Evolutionary conservation across 1,140 invertebrate genomes (phyloP), one percentile per base, ranked within the genome.

Genomic region (Drosophila takahashii): DNA sequence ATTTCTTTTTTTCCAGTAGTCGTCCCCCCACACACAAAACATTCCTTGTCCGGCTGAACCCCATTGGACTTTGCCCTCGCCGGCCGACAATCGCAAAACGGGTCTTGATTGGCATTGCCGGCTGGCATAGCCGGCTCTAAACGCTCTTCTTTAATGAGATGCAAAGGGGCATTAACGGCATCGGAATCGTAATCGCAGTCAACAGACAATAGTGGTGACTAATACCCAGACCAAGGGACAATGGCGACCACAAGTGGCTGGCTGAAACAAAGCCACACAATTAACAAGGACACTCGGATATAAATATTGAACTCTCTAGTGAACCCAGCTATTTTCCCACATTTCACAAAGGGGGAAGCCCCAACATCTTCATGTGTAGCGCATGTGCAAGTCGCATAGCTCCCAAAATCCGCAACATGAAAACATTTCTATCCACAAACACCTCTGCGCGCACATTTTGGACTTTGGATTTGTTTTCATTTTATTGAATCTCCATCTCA

Each of bases 391-490:
- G 65, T 58, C 75, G 50, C 26, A 36, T 64, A 76, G 15, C 48
- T 64, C 67, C 36, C 47, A 18, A 54, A 65, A 58, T 37, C 27
- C 16, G 27, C 41, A 71, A 70, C 66, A 69, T 69, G 16, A 36
- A 22, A 64, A 45, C 48, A 52, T 62, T 64, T 39, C 50, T n/a
- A 77, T 53, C 27, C 26, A 10, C 47, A 50, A 16, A 34, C 34
- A 61, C 51, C 50, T 37, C 42, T 22, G 22, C 45, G 65, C 57
- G 74, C 79, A 79, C 81, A 77, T 62, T 61, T 67, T 90, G 85
- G 86, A 90, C 85, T 90, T 90, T 90, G 81, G 75, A 81, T 90
- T 85, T 90, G 78, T 90, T 90, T 89, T 84, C 65, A 66, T 75
- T 62, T 72, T 54, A 15, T 77, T 50, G 13, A 47, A 18, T 15